Percentiles rank a stretch among this genome's conserved stretches.
phyloP scores from a whole-genome alignment of 1,140 invertebrate genomes.

The Leptonema lineaticorne region DNA sequence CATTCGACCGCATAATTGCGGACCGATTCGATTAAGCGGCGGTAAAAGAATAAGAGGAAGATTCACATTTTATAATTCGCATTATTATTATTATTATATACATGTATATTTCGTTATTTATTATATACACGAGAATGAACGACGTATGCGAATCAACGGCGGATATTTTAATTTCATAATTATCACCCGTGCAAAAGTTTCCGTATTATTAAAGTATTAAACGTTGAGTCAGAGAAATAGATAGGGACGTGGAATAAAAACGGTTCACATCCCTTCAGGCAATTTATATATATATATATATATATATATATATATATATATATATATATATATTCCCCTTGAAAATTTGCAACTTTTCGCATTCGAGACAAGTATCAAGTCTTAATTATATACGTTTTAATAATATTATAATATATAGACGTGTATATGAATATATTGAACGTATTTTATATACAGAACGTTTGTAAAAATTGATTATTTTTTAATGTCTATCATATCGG shows the following conservation, averaged over 20 bases:
- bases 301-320: too few relatives aligned
- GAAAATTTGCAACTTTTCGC: not conserved
- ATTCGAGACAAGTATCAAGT: not conserved
- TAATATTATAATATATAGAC: too few relatives aligned
- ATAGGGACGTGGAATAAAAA: too few relatives aligned
- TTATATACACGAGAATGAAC: not conserved
- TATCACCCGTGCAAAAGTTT: not conserved
- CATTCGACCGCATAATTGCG: too few relatives aligned
- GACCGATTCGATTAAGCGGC: not conserved
- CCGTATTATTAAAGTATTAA: conserved; percentile 15
- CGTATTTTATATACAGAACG: too few relatives aligned
- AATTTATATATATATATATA: not conserved
- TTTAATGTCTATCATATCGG: too few relatives aligned
- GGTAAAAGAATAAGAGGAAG: too few relatives aligned
- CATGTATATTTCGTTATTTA: not conserved
- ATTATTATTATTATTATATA: not conserved
- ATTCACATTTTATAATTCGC: too few relatives aligned
- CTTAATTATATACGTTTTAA: not conserved
- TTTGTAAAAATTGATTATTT: too few relatives aligned
- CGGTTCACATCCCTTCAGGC: not conserved
- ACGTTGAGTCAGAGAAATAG: not conserved
- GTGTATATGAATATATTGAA: too few relatives aligned
- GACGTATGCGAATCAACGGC: not conserved
- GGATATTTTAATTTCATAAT: not conserved
- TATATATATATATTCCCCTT: too few relatives aligned